Evolutionary conservation across 2,888 invertebrate genomes (phyloP), one percentile per base, ranked within the genome.

Genomic region (Synanthedon andrenaeformis): DNA sequence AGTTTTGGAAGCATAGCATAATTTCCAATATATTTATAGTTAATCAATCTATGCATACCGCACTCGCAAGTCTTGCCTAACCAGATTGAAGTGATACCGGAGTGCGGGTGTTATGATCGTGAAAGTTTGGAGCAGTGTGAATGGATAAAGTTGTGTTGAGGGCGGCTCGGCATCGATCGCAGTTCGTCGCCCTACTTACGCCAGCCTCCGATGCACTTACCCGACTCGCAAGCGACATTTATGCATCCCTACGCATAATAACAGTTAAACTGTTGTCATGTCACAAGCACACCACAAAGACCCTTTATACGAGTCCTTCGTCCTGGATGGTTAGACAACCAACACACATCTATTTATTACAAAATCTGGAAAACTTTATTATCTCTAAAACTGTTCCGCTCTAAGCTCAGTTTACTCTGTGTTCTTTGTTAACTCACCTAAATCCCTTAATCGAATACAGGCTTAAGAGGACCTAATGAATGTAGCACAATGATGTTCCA

Each of bases 141-240:
- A 84, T 82, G 85, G 79, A 82, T 82, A 82, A 83, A 85, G 81
- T 83, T 82, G 81, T 76, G 65, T 72, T 64, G 82, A 80, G 82
- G 80, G 81, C 77, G 77, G 76, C 64, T 67, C 72, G 72, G 64
- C 79, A 86, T 86, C 86, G 86, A 85, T 85, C 85, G 82, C 76
- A 82, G 86, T 85, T 86, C 85, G 86, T 83, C 84, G 86, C 74
- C 84, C 86, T 85, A 86, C 84, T 85, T 86, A 83, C 82, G 48
- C 35, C 67, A 71, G 72, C 72, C 77, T 72, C 77, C 73, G 78
- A 79, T 84, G 82, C 83, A 82, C 77, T 82, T 78, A 78, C 66
- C 66, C 62, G 66, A 69, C 72, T 70, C 72, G 72, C 76, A 71
- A 74, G 72, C 72, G 69, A 67, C 70, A 70, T 70, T 79, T 64